Base-by-base conservation (phyloP, 1,140 invertebrate species). In the Saxidomus purpurata region DNA sequence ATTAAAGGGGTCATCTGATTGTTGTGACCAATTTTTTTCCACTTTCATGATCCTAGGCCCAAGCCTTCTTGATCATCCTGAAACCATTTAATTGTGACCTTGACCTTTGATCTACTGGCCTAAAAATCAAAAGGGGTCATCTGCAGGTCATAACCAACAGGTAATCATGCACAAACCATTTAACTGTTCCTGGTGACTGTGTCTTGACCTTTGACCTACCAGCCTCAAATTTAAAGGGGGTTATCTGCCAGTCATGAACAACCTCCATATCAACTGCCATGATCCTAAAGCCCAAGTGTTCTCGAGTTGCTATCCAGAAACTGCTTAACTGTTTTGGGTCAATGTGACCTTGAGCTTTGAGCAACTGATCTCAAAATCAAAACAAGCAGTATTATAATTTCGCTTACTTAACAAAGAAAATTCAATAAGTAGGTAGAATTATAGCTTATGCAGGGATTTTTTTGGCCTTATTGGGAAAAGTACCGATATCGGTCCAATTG, bases 381-480 rank as follows among this genome's bases (percentile, higher is more conserved):
- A 63, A 63, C 59, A 63, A 63, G 59, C 59, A 63, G 59, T 63
- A 63, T 63, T 63, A 63, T 8, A 63, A 63, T 63, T 63, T 63
- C 19, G 59, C 59, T 63, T 22, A 63, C 6, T 63, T 63, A 63
- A 63, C 59, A 63, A 63, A 22, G 59, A 63, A 63, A 63, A 63
- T 63, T 63, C 59, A 63, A 63, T 63, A 63, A 63, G 59, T 63
- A 63, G 59, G 59, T 63, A 63, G 59, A 63, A 63, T 63, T 63
- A 63, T 63, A 63, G 59, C 59, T 63, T 63, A 63, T 63, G 59
- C 6, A 63, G 59, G 6, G 59, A 63, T 63, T 63, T 63, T 55
- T 63, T 63, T 63, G 59, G 59, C 59, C 59, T 63, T 63, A 63
- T 63, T 63, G 59, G 59, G 19, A 63, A 63, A 8, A 63, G 59